Evolutionary conservation across 2,888 invertebrate species (phyloP).

Genomic region (Campopleginae sp.): DNA sequence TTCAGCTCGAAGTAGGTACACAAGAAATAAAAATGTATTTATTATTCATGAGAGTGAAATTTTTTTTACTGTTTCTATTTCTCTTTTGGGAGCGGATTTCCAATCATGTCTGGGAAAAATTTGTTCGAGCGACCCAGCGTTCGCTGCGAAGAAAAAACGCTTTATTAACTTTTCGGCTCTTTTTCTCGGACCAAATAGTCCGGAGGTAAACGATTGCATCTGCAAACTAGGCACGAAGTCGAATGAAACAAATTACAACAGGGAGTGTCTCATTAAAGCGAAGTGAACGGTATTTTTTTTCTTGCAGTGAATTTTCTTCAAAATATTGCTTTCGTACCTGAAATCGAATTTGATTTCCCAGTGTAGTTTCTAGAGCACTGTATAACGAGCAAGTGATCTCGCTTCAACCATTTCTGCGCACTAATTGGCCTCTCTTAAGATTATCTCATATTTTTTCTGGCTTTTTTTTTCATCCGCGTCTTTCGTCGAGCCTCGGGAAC

Average conservation of each 20-base stretch:
- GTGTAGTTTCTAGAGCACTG: background rate
- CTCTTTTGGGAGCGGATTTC: background rate
- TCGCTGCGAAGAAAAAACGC: background rate
- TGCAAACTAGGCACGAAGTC: background rate
- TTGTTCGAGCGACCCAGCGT: background rate
- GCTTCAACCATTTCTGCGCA: conserved; percentile 46
- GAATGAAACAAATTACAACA: background rate
- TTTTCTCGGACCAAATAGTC: background rate
- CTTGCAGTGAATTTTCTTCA: background rate
- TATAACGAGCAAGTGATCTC: conserved; percentile 27
- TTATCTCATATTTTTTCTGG: conserved; percentile 27
- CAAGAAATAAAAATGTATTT: conserved; percentile 3
- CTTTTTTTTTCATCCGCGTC: conserved; percentile 24
- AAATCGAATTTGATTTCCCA: background rate
- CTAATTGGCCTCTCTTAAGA: conserved; percentile 59
- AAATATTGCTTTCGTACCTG: background rate
- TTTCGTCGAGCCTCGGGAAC: conserved; percentile 29
- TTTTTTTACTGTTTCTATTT: background rate
- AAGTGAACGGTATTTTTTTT: background rate
- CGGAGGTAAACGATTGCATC: background rate
- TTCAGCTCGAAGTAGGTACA: background rate
- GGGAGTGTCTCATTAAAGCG: background rate
- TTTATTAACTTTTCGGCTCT: background rate
- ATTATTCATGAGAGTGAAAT: conserved; percentile 8
- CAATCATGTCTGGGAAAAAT: background rate